Base-by-base conservation (phyloP, 1,140 invertebrate species). In the Delia radicum region DNA sequence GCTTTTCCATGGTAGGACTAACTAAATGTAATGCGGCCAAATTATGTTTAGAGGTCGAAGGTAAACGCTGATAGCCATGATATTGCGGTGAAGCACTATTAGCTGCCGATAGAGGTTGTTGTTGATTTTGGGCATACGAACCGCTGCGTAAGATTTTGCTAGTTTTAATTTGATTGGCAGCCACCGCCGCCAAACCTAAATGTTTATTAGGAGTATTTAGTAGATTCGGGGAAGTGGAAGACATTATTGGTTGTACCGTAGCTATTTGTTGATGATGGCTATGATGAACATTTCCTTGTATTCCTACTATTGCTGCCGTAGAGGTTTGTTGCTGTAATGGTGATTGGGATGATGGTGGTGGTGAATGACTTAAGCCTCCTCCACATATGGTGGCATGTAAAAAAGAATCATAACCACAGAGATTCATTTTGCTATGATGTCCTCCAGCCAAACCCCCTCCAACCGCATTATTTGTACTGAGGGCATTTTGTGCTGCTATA, bases 401-500 rank as follows among this genome's bases (percentile, higher is more conserved):
- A 79, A 90, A 90, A n/a, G 89, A 88, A 78, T 90, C 89, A 79
- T 90, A 90, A 79, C 89, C 87, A 77, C 89, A 90, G 29, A 90
- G 80, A 79, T 90, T 89, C n/a, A 89, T 87, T 79, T 90, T 86
- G 69, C 80, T 81, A 78, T 85, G 83, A 55, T 78, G 78, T 8
- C 18, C 69, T n/a, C 6, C 5, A 6, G 15, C 29, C 18, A 31
- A 10, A 2, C n/a, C 13, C 2, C 65, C 37, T 26, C 18, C 46
- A 55, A n/a, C 42, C 29, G 42, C n/a, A n/a, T n/a, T n/a, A n/a
- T n/a, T n/a, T n/a, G 42, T 15, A 31, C 74, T 42, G 63, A 79
- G 67, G 28, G 79, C 80, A 65, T 82, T 81, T 78, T 85, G 83
- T 24, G 83, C 83, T 37, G 84, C 81, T 71, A 85, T 76, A 12